Conservation (phyloP, 2,888 invertebrate genomes). For the Phalangium opilio region DNA sequence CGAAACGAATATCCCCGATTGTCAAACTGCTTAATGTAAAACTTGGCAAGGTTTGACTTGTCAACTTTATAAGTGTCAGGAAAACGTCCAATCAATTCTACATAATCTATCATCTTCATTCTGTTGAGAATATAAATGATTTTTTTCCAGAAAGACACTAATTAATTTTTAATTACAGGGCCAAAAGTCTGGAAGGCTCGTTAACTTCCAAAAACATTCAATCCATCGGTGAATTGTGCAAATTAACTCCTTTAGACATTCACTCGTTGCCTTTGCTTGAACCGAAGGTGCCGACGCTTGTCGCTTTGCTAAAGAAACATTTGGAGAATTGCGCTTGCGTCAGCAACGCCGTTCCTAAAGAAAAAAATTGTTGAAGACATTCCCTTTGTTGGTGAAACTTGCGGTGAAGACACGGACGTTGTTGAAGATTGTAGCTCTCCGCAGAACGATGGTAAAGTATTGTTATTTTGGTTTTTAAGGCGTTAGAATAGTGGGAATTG, state of each 20-base stretch:
- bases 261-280: neutral
- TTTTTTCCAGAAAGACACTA: too few species aligned
- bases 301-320: neutral
- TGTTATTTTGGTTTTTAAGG: too few species aligned
- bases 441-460: too few species aligned
- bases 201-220: neutral
- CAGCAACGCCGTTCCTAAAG: too few species aligned
- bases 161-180: neutral
- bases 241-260: neutral
- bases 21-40: too few species aligned
- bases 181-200: neutral
- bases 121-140: neutral
- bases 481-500: too few species aligned
- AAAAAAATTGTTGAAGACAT: too few species aligned
- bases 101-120: neutral
- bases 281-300: neutral
- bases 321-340: neutral
- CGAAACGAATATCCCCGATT: too few species aligned
- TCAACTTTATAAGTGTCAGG: neutral
- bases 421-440: too few species aligned
- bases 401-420: too few species aligned
- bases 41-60: neutral
- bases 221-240: neutral
- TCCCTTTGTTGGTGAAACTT: too few species aligned
- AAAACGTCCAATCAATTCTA: neutral